Evolutionary conservation across 2,888 invertebrate species (phyloP).

Genomic region (Seira musarum): DNA sequence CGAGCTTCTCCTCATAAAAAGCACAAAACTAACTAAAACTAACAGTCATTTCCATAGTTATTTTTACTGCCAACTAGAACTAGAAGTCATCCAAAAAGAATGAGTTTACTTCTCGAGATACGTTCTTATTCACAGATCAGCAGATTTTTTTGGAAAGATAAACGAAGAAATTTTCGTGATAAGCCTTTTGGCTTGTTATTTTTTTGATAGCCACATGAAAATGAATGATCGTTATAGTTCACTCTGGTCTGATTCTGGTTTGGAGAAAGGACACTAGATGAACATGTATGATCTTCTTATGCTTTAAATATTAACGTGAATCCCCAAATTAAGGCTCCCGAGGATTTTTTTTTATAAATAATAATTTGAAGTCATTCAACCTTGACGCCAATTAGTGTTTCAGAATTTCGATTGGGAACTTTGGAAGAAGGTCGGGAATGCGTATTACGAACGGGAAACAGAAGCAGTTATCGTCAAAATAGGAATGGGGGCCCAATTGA

Average conservation of each 20-base stretch:
- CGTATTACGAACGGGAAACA: constrained; percentile 15
- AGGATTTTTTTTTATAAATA: no score
- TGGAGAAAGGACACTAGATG: no score
- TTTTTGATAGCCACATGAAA: constrained; percentile 42
- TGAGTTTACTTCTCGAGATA: neutral
- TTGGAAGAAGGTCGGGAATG: neutral
- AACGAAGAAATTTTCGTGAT: constrained; percentile 42
- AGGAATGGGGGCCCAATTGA: no score
- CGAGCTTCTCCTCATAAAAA: no score
- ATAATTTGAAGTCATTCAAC: no score
- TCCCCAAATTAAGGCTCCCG: no score
- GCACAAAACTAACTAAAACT: neutral
- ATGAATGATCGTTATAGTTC: constrained; percentile 39
- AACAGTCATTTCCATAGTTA: neutral
- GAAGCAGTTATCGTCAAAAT: neutral
- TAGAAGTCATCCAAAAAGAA: constrained; percentile 3
- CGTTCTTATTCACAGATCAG: constrained; percentile 54
- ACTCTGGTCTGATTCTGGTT: no score
- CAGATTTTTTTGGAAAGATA: constrained; percentile 53
- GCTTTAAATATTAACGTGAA: no score
- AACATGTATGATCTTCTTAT: no score
- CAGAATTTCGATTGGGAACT: no score
- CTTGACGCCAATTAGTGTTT: no score
- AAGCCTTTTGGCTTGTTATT: constrained; percentile 52
- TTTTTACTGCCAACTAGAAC: constrained; percentile 26